A percentile compares a stretch with the other conserved stretches of the same genome.
Evolutionary conservation across 2,797 vertebrate genomes (phyloP).

Genomic region (Caiman crocodilus): DNA sequence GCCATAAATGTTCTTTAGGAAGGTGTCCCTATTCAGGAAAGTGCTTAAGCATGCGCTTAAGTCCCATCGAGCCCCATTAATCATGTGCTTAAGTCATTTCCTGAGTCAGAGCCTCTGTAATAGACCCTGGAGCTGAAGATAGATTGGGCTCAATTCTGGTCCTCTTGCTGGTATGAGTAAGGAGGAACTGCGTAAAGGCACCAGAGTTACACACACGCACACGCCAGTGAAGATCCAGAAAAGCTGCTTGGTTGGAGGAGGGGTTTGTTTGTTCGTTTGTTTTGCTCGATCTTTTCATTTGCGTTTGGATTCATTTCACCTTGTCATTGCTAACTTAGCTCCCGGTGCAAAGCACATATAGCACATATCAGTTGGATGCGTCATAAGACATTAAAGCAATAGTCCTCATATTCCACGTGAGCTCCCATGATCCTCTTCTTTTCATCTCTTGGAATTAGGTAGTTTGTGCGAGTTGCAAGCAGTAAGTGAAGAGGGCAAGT

Average conservation of each 20-base stretch:
- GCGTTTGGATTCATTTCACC: slow-evolving; percentile 1
- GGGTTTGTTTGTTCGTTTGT: not conserved
- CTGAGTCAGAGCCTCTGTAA: slow-evolving; percentile 31
- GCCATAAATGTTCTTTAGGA: slow-evolving; percentile 33
- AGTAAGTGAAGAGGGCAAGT: slow-evolving; percentile 2
- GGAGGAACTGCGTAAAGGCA: not conserved
- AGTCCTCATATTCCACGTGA: not conserved
- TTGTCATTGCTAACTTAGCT: not conserved
- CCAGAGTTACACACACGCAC: not conserved
- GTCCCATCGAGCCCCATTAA: slow-evolving; percentile 29
- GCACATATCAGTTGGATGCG: not conserved
- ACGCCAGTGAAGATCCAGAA: not conserved
- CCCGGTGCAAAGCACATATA: not conserved
- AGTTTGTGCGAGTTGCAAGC: not conserved
- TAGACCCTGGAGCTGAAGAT: slow-evolving; percentile 50
- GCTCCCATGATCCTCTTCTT: not conserved
- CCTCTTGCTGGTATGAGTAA: not conserved
- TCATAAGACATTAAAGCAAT: not conserved
- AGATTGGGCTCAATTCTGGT: slow-evolving; percentile 10
- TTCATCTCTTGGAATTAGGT: not conserved
- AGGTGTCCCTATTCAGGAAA: slow-evolving; percentile 32
- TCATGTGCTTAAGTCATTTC: slow-evolving; percentile 48
- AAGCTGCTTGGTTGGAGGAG: not conserved
- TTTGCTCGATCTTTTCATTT: not conserved
- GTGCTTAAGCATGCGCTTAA: slow-evolving; percentile 33